Conservation (phyloP, 2,888 invertebrate species). For the Drosophila subquinaria region DNA sequence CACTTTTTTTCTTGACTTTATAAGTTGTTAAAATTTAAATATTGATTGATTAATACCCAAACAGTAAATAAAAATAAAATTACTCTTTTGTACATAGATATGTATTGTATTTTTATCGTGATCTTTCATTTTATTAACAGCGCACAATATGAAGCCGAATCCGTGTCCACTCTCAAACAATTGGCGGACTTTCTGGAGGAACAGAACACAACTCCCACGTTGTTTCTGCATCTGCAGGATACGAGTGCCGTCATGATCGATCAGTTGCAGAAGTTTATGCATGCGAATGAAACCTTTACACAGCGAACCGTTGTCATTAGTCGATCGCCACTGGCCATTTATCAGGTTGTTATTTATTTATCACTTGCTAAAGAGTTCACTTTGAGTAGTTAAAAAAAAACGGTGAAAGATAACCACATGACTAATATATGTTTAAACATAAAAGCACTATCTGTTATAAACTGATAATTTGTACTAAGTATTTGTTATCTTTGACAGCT, state of each 20-base stretch:
- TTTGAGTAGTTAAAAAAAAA: no score
- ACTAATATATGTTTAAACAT: constrained; percentile 1
- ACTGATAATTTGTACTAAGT: background rate
- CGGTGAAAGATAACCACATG: background rate
- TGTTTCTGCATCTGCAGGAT: constrained; percentile 84
- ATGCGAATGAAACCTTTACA: constrained; percentile 76
- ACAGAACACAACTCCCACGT: constrained; percentile 78
- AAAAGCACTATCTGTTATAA: background rate
- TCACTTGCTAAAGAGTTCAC: no score
- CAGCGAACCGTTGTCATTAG: constrained; percentile 83
- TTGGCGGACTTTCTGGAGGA: constrained; percentile 78
- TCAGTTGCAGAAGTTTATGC: constrained; percentile 79
- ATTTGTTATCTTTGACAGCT: constrained; percentile 66
- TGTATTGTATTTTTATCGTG: no score
- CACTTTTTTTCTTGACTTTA: no score
- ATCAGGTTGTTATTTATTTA: constrained; percentile 74
- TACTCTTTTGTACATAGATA: background rate
- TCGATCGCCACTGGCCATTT: constrained; percentile 84
- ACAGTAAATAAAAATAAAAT: background rate
- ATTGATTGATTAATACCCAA: background rate
- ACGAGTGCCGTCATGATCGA: constrained; percentile 83
- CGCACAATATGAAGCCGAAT: constrained; percentile 84
- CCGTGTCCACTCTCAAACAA: constrained; percentile 82
- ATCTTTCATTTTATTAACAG: constrained; percentile 51
- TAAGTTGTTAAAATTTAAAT: background rate